Percentiles rank a stretch among this genome's conserved stretches.
Evolutionary conservation across 2,797 vertebrate genomes (phyloP).

Genomic region (Danio choprae): DNA sequence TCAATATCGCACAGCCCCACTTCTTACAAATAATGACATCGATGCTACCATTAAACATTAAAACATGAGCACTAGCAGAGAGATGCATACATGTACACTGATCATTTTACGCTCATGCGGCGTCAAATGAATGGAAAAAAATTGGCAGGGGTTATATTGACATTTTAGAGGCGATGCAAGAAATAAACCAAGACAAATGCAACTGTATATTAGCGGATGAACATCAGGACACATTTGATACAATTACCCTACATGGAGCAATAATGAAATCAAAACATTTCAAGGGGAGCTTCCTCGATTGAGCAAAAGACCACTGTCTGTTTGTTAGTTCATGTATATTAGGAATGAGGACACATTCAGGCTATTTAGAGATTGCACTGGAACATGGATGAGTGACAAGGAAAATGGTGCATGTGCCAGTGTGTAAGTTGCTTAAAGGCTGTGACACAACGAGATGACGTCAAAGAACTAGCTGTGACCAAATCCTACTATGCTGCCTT

Average conservation of each 20-base stretch:
- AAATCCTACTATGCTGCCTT: not conserved
- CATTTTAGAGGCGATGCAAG: not conserved
- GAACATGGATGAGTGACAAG: conserved; percentile 4
- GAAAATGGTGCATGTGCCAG: not conserved
- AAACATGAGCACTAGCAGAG: conserved; percentile 16
- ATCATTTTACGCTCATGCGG: not conserved
- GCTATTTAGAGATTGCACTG: conserved; percentile 3
- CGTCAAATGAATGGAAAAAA: conserved; percentile 12
- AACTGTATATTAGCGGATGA: not conserved
- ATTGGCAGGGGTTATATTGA: not conserved
- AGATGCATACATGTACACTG: not conserved
- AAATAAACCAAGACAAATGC: not conserved
- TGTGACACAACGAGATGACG: not conserved
- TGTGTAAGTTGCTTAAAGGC: not conserved
- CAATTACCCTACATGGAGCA: not conserved
- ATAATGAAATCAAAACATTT: not conserved
- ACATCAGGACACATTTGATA: conserved; percentile 5
- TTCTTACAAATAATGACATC: not conserved
- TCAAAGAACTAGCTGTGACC: not conserved
- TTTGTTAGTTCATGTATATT: not conserved
- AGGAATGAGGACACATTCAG: not conserved
- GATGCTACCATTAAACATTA: not conserved
- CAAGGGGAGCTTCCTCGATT: not conserved
- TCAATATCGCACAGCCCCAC: no score
- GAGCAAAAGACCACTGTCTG: not conserved